A percentile compares a stretch with the other conserved stretches of the same genome.
Evolutionary conservation across 2,888 invertebrate genomes (phyloP).

Genomic region (Drosophila mulleri): DNA sequence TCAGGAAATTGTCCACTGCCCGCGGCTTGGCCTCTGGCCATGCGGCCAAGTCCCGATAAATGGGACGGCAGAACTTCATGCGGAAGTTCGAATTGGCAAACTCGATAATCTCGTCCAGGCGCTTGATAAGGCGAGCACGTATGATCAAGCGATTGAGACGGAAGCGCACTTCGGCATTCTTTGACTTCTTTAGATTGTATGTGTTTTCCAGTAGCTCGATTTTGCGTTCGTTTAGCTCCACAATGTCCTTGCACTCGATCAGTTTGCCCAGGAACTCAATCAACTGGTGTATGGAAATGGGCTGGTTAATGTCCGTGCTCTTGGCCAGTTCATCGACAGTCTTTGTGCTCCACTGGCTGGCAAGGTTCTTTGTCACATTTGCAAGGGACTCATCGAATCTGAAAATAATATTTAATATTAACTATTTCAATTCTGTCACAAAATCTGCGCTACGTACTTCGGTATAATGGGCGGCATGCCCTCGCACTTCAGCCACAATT

Average conservation of each 20-base stretch:
- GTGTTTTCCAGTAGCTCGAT: conserved; percentile 86
- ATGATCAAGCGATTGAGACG: conserved; percentile 92
- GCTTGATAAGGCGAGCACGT: conserved; percentile 89
- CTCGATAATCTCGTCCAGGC: conserved; percentile 88
- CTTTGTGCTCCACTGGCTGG: conserved; percentile 87
- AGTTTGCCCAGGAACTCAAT: conserved; percentile 89
- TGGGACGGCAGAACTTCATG: conserved; percentile 95
- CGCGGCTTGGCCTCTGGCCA: conserved; percentile 90
- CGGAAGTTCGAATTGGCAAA: conserved; percentile 94
- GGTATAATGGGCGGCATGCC: conserved; percentile 97
- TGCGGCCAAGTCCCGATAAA: conserved; percentile 93
- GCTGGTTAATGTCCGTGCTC: conserved; percentile 86
- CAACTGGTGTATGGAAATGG: conserved; percentile 88
- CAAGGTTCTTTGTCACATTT: conserved; percentile 87
- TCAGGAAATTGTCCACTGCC: conserved; percentile 90
- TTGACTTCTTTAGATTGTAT: conserved; percentile 88
- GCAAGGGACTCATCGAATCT: conserved; percentile 90
- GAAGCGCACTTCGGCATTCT: conserved; percentile 92
- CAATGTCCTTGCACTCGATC: conserved; percentile 86
- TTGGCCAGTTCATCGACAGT: conserved; percentile 83
- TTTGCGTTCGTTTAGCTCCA: conserved; percentile 86
- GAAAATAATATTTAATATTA: conserved; percentile 42
- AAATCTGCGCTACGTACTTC: conserved; percentile 86
- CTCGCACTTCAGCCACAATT: conserved; percentile 91
- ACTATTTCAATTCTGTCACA: background rate